Base-by-base conservation (phyloP, 1,140 invertebrate species). In the Sitophilus oryzae region DNA sequence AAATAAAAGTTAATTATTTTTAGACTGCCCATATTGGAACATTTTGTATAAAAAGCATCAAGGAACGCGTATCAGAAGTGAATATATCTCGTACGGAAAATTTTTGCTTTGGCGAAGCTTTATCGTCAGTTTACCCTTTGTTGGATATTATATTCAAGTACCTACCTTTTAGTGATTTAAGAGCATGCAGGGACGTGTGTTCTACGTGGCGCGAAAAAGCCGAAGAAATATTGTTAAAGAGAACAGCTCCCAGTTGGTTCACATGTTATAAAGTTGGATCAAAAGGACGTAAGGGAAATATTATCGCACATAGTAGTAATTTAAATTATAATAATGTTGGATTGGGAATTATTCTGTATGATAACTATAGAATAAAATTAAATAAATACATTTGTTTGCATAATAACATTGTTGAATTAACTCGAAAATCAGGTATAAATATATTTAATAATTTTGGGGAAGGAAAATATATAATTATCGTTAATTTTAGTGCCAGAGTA, bases 131-230 rank as follows among this genome's bases (percentile, higher is more conserved):
- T 14, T 63, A 64, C 34, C 64, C 64, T 8, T 47, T 66, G 40
- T 30, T 64, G 18, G 59, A 64, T 14, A 52, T 66, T 16, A 43
- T 66, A 25, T 66, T 66, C 23, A 47, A 46, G 20, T 66, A 64
- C 44, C 50, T 66, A 30, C 52, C 57, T 18, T 56, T 43, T 30
- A 59, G 53, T 11, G 62, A 64, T 14, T 46, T 66, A 35, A 58
- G 56, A 57, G 46, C 22, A n/a, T 63, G 53, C 22, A 21, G 35
- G 9, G 10, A 58, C 41, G 58, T 66, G 1, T 61, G 59, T 35
- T 35, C 45, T 15, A 48, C 58, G 22, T 66, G 64, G 64, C 48
- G 47, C 37, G 51, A 54, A 25, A 50, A 42, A 35, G 62, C 59
- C 0, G 35, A 58, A 41, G 51, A 20, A 34, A 40, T 56, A 34